Base-by-base conservation (phyloP, 1,140 invertebrate genomes). In the Eupristina koningsbergeri region DNA sequence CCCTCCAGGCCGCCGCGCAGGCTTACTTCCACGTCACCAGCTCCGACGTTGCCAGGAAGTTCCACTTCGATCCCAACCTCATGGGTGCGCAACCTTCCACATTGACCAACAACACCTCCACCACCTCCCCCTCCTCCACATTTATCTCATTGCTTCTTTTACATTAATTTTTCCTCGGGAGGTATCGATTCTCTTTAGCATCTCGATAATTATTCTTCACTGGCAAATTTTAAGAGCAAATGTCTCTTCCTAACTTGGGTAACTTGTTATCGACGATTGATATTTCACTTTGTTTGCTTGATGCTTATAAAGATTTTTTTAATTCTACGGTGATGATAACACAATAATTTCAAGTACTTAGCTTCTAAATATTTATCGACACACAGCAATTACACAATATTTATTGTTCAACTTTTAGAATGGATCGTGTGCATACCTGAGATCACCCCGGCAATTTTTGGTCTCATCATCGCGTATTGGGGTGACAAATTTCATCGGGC, bases 401-500 rank as follows among this genome's bases (percentile, higher is more conserved):
- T 67, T 34, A 67, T 34, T 34, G 6, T 71, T 41, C 15, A 0
- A 69, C 39, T 80, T 88, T 34, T 86, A 95, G 94, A 94, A 86
- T 95, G 94, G 94, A 86, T 94, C 9, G 86, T 94, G 34, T 92
- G 93, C 15, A 88, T 91, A 63, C 93, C 94, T 75, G 93, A 94
- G 34, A 87, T 95, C 0, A 93, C 93, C 69, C 93, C 93, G 76
- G 92, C 93, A 15, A 19, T 94, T 19, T 89, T 94, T 26, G 94
- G 93, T 0, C 83, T 95, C 50, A 39, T 87, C 0, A 87, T 95
- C 15, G 92, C 94, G 29, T 94, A 94, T 86, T 95, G 93, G 93
- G 94, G 94, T 8, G 93, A 94, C 81, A 91, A 91, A 88, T 93
- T 94, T 53, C 94, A 95, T 86, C 93, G 94, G 86, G 91, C 92